Conservation (phyloP, 2,797 vertebrate genomes). For the Sorex maritimensis region DNA sequence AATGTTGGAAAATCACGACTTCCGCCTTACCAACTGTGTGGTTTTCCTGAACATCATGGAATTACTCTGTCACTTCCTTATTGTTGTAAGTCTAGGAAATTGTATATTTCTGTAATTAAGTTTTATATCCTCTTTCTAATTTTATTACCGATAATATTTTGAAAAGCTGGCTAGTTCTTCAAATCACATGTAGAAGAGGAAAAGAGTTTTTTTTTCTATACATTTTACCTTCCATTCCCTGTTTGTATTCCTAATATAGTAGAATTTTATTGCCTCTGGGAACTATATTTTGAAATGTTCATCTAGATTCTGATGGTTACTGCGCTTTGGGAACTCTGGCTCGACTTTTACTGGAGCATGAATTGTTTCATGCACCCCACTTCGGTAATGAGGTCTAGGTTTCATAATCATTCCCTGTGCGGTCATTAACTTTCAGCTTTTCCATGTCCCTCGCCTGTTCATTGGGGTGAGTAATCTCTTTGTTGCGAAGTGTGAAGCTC, state of each 20-base stretch:
- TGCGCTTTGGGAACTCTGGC: constrained; percentile 17
- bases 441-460: neutral
- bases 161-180: constrained; percentile 13
- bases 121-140: constrained; percentile 44
- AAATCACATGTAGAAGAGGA: neutral
- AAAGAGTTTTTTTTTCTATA: neutral
- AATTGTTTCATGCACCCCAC: neutral
- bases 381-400: neutral
- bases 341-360: neutral
- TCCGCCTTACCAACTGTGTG: neutral
- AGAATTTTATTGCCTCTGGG: neutral
- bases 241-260: constrained; percentile 20
- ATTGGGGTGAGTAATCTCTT: neutral
- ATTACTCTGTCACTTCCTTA: neutral
- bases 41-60: neutral
- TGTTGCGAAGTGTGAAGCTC: neutral
- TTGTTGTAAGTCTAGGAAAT: neutral
- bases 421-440: constrained; percentile 16
- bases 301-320: constrained; percentile 21
- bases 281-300: constrained; percentile 10
- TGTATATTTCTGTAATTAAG: constrained; percentile 42
- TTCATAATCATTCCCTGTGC: neutral
- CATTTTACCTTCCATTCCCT: neutral
- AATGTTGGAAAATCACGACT: neutral
- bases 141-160: constrained; percentile 47